Conservation (phyloP, 2,113 vertebrate genomes). For the Xenus cinereus region DNA sequence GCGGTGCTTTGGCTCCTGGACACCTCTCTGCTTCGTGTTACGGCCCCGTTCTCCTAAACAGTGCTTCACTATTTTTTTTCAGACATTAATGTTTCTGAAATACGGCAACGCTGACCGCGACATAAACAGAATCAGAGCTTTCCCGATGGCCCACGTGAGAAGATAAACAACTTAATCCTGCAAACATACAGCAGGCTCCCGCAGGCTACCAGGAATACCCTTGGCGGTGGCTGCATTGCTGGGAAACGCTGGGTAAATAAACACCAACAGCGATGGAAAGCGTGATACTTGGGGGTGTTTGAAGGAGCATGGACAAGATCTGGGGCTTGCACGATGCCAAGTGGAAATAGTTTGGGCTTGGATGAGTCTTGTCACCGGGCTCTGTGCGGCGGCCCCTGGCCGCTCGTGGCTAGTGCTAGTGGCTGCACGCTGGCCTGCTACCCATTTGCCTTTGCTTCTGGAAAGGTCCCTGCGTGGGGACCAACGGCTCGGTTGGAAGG, state of each 20-base stretch:
- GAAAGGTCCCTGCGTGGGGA: not conserved
- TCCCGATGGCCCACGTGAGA: not conserved
- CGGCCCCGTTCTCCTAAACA: not conserved
- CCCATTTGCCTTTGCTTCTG: rapidly evolving
- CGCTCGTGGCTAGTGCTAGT: not conserved
- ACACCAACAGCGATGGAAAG: not conserved
- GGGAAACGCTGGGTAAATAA: not conserved
- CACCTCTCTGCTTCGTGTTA: not conserved
- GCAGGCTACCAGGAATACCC: not conserved
- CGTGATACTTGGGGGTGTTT: not conserved
- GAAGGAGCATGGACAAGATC: not conserved
- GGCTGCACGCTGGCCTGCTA: not conserved
- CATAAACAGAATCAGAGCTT: not conserved
- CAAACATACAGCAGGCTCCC: not conserved
- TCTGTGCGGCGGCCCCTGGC: not conserved
- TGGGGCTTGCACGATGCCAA: not conserved
- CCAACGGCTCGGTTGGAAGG: rapidly evolving
- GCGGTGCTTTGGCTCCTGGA: not conserved
- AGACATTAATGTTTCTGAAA: not conserved
- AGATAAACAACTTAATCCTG: conserved; percentile 25
- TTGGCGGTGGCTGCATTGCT: not conserved
- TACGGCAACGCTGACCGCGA: not conserved
- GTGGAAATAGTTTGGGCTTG: not conserved
- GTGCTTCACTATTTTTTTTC: not conserved
- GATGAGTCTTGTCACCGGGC: not conserved